These are phyloP conservation scores for Goniozus legneri DNA, from an alignment of 1,140 invertebrate species.

Conservation along the genomic window DNA sequence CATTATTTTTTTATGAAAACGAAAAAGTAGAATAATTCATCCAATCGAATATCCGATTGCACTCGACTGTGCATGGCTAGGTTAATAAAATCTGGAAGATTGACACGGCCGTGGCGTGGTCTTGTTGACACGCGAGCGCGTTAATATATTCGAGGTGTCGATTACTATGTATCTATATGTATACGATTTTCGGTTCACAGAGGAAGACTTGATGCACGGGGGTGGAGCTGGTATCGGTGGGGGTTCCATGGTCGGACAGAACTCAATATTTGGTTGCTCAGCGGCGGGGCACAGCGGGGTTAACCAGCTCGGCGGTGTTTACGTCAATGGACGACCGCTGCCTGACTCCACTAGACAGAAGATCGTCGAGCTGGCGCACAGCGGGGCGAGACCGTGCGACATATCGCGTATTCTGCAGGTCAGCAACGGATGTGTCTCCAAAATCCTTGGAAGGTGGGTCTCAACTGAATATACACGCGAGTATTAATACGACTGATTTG, in stretches of 20 bases:
- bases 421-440: conserved; percentile 93
- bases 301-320: conserved; percentile 97
- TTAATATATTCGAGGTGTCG: no score
- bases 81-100: no score
- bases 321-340: conserved; percentile 94
- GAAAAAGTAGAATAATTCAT: no score
- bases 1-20: no score
- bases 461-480: no score
- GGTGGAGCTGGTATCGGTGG: conserved; percentile 47
- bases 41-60: no score
- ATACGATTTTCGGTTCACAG: conserved; percentile 45
- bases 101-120: not conserved
- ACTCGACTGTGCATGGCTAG: no score
- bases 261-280: conserved; percentile 71
- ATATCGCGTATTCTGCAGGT: conserved; percentile 96
- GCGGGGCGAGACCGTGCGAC: conserved; percentile 95
- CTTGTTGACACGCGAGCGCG: no score
- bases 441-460: conserved; percentile 88
- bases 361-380: conserved; percentile 96
- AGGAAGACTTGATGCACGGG: conserved; percentile 53
- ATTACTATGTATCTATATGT: no score
- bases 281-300: conserved; percentile 91
- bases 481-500: no score
- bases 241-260: conserved; percentile 55
- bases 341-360: conserved; percentile 95